Evolutionary conservation across 2,113 vertebrate genomes (phyloP), one percentile per base, ranked within the genome.

Genomic region (Semnornis frantzii): DNA sequence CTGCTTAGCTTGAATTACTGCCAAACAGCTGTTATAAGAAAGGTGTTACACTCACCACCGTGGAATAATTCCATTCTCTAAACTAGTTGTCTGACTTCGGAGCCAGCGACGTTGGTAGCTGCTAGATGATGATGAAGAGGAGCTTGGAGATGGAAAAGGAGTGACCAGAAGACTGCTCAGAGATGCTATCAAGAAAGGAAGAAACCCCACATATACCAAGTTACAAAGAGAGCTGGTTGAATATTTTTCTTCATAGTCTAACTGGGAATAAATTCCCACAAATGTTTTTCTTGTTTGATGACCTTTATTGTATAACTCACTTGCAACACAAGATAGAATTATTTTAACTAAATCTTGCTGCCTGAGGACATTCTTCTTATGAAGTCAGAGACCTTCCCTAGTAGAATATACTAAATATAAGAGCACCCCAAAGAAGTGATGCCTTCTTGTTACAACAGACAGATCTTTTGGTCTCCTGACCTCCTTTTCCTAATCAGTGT

Each of bases 81-180:
- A 97, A 96, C 98, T 98, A 37, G 98, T 99, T 48, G 98, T 98
- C 91, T 99, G 98, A 95, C 98, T 98, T 85, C 98, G 98, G 42
- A 98, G 97, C 98, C 98, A 98, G 62, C 98, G 98, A 48, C 98
- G 98, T 85, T 98, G 98, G 82, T 98, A 99, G 93, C 98, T 99
- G 95, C 98, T 98, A 54, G 98, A 98, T 70, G 98, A 98, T 63
- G 98, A 98, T 3, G 96, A 91, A 5, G 98, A 98, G 69, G 98
- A 98, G 58, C 98, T 98, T 54, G 98, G 98, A 69, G 98, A 99
- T 8, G 98, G 98, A 64, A 98, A 97, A 28, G 98, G 98, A 28
- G 98, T 98, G 77, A 98, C 97, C 95, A 99, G 81, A 58, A 99
- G 98, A 94, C 98, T 99, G 96, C 98, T 98, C 27, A 99, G 94